Percentiles rank a stretch among this genome's conserved stretches.
phyloP scores from a whole-genome alignment of 2,113 vertebrate genomes.

The Mellivora capensis region DNA sequence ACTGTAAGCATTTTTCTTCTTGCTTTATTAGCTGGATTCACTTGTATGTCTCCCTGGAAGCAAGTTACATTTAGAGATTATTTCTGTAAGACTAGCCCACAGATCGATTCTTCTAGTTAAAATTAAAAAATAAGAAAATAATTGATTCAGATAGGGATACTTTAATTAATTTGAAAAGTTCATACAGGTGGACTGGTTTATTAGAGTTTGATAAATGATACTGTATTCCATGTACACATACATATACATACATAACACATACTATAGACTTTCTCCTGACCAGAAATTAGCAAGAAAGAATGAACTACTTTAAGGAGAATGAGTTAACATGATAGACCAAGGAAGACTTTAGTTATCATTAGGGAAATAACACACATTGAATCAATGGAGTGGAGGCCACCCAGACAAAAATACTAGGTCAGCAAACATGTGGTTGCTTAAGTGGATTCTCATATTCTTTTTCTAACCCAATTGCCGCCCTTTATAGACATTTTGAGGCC shows the following conservation, averaged over 20 bases:
- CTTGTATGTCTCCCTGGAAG: not conserved
- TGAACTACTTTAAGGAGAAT: not conserved
- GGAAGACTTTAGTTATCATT: not conserved
- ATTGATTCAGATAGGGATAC: not conserved
- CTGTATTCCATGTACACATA: no score
- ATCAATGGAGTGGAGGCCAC: not conserved
- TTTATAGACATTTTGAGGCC: not conserved
- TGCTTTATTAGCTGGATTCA: not conserved
- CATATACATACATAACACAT: not conserved
- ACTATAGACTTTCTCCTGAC: not conserved
- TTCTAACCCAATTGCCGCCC: not conserved
- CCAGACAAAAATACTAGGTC: not conserved
- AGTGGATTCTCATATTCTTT: not conserved
- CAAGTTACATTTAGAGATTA: not conserved
- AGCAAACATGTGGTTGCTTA: not conserved
- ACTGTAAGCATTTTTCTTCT: constrained; percentile 54
- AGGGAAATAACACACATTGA: not conserved
- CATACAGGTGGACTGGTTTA: not conserved
- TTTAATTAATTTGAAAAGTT: constrained; percentile 7
- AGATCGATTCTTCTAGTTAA: not conserved
- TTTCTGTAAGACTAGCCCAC: not conserved
- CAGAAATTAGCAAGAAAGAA: not conserved
- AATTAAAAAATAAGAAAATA: not conserved
- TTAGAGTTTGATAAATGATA: not conserved
- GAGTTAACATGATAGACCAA: not conserved